Evolutionary conservation across 2,797 vertebrate genomes (phyloP).

Genomic region (Lindbergichthys nudifrons): DNA sequence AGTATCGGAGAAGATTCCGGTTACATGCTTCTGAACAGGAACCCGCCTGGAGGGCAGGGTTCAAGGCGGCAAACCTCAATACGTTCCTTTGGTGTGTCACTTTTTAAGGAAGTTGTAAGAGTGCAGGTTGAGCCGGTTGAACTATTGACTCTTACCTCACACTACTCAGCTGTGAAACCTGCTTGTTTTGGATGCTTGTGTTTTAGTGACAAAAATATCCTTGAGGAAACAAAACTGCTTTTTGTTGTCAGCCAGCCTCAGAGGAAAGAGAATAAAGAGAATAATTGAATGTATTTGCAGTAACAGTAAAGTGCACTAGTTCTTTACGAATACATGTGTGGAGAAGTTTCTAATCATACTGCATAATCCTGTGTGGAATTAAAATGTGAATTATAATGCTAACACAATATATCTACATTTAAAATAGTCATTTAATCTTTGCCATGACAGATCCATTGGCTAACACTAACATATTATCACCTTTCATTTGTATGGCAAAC

Average conservation of each 20-base stretch:
- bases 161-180: constrained; percentile 44
- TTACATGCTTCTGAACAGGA: constrained; percentile 33
- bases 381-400: constrained; percentile 14
- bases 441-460: background rate
- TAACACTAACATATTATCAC: background rate
- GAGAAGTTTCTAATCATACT: constrained; percentile 23
- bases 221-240: constrained; percentile 26
- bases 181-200: constrained; percentile 16
- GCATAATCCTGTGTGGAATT: background rate
- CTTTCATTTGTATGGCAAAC: background rate
- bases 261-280: background rate
- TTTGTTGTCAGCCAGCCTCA: constrained; percentile 12
- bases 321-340: constrained; percentile 8
- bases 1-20: constrained; percentile 18
- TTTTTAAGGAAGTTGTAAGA: constrained; percentile 31
- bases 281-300: constrained; percentile 13
- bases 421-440: background rate
- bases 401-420: background rate
- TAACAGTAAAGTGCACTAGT: background rate
- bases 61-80: constrained; percentile 22
- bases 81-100: constrained; percentile 21
- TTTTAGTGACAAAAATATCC: constrained; percentile 19
- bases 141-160: constrained; percentile 27
- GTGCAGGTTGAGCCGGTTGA: constrained; percentile 53
- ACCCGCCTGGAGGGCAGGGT: constrained; percentile 39